Conservation (phyloP, 2,113 vertebrate species). For the Montifringilla adamsi region DNA sequence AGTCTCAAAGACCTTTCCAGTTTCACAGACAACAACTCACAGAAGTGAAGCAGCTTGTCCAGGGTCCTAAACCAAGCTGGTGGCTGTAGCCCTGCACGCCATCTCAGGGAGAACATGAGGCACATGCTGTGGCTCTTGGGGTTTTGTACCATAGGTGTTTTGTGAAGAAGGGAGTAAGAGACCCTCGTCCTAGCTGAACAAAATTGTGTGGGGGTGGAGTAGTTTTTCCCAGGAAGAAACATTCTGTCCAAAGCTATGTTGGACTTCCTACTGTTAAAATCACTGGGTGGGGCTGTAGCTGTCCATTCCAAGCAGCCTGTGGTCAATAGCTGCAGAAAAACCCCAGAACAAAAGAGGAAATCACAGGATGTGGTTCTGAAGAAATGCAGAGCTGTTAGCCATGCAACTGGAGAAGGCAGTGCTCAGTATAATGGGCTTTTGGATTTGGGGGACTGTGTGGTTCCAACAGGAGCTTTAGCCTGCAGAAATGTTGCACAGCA, state of each 20-base stretch:
- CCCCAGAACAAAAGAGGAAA: background rate
- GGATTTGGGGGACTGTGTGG: background rate
- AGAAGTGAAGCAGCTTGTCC: background rate
- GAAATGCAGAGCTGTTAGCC: background rate
- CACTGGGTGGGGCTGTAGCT: background rate
- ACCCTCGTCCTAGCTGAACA: background rate
- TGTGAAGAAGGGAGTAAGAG: background rate
- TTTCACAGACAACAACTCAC: background rate
- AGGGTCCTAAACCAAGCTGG: background rate
- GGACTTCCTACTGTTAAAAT: background rate
- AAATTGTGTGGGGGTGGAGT: background rate
- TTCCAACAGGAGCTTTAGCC: background rate
- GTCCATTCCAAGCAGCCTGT: background rate
- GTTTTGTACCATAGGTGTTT: rapidly evolving
- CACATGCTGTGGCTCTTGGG: rapidly evolving
- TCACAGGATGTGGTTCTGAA: background rate
- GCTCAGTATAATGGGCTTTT: background rate
- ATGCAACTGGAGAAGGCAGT: background rate
- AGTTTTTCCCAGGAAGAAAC: background rate
- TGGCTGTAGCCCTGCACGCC: background rate
- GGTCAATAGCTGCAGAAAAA: background rate
- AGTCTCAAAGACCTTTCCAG: background rate
- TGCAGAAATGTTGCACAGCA: background rate
- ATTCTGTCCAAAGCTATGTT: background rate
- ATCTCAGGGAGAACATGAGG: background rate